These are phyloP conservation scores for Fragum fragum DNA, from an alignment of 2,888 invertebrate genomes.

Conservation along the genomic window DNA sequence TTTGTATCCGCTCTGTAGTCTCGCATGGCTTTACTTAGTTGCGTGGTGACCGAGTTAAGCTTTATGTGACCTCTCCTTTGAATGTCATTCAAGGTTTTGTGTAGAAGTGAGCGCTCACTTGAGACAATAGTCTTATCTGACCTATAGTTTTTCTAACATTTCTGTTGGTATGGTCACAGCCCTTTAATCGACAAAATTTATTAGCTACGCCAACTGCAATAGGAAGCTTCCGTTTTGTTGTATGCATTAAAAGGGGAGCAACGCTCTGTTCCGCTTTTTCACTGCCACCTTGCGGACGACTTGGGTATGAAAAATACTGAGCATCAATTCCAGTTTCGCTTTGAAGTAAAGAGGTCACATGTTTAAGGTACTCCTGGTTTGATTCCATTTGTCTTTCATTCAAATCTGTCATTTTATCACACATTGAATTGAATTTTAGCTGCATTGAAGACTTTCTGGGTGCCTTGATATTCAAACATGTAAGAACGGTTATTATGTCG, in stretches of 20 bases:
- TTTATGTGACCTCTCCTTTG: too few species aligned
- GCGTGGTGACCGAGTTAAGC: too few species aligned
- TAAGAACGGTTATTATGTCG: not conserved
- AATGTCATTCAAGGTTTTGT: too few species aligned
- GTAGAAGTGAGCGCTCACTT: too few species aligned
- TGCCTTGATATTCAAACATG: slow-evolving; percentile 26
- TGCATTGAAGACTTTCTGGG: slow-evolving; percentile 13
- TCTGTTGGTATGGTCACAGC: too few species aligned
- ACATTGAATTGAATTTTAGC: slow-evolving; percentile 9
- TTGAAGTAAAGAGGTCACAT: too few species aligned
- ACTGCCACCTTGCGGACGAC: not conserved
- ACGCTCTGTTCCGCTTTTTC: not conserved
- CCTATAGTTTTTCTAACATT: too few species aligned
- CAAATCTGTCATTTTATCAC: not conserved
- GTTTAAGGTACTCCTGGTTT: not conserved
- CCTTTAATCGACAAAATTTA: slow-evolving; percentile 1
- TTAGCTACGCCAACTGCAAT: slow-evolving; percentile 13
- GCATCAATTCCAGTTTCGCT: too few species aligned
- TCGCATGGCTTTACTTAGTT: too few species aligned
- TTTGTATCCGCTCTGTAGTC: too few species aligned
- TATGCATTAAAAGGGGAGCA: not conserved
- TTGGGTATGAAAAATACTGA: slow-evolving; percentile 19
- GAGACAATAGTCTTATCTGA: too few species aligned
- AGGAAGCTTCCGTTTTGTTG: not conserved
- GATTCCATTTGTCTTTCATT: slow-evolving; percentile 5